Base-by-base conservation (phyloP, 2,113 vertebrate species). In the Nannobrachium achirus region DNA sequence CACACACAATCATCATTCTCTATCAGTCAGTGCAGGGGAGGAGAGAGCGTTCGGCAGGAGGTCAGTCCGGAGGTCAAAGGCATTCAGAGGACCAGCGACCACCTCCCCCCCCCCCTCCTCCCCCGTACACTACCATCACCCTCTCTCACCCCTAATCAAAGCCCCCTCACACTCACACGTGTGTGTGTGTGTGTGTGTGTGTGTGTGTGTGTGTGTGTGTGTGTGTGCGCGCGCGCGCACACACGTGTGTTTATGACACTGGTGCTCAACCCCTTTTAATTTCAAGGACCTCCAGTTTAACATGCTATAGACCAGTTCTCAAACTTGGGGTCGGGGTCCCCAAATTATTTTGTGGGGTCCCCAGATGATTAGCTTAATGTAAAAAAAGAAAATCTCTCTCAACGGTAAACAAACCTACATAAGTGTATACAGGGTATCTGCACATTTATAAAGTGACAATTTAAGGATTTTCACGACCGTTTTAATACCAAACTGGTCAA, bases 51-150 rank as follows among this genome's bases (percentile, higher is more conserved):
- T 84, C 81, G 61, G 83, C 69, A 61, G 42, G 64, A 78, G 82
- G 88, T 89, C 87, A 83, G 80, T 78, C 41, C 52, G 80, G 70
- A 77, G 88, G 89, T 92, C 89, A 91, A 91, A 90, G 80, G 66
- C 89, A 91, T 91, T 91, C 86, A 83, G 80, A 88, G 81, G 73
- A 83, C 81, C 86, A 84, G 75, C 73, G 57, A 59, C 71, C 66
- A 15, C 19, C 42, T 15, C 11, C 25, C 18, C 14, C 13, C 58
- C 69, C 56, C 68, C 74, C 55, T 52, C 71, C 74, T 56, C 63
- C 57, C 48, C 57, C 39, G 7, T n/a, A n/a, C 48, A 50, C 48
- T n/a, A 50, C 70, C 67, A 73, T 76, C 72, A 77, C 72, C 65
- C 68, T 65, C 10, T 9, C 67, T 84, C 72, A 50, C 64, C 78